phyloP scores from a whole-genome alignment of 2,888 invertebrate species.

The Rotaria sp. region DNA sequence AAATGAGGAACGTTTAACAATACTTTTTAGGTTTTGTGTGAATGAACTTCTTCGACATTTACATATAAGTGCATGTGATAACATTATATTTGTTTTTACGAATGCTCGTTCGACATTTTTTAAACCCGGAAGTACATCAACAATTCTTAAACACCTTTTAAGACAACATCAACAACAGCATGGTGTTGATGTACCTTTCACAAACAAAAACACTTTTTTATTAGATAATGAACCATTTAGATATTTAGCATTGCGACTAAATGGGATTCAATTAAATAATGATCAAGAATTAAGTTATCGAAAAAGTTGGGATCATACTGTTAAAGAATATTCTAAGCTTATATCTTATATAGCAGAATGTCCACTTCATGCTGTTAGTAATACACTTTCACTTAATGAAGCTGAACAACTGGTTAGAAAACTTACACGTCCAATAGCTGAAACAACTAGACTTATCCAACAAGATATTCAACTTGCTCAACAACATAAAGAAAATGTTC shows the following conservation, averaged over 20 bases:
- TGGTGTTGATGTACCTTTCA: neutral
- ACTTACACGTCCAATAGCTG: neutral
- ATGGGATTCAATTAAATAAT: neutral
- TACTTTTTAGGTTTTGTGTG: too few species aligned
- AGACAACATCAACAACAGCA: too few species aligned
- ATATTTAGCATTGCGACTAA: neutral
- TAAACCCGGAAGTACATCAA: too few species aligned
- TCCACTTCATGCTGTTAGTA: neutral
- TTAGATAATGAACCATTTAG: neutral
- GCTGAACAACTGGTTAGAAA: neutral
- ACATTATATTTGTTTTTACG: too few species aligned
- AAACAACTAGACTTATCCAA: neutral
- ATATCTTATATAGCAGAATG: neutral
- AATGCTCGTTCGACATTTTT: too few species aligned
- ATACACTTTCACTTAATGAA: neutral
- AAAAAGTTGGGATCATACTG: neutral
- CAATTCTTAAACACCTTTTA: too few species aligned
- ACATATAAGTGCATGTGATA: too few species aligned
- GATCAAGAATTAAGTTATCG: neutral
- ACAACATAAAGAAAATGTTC: neutral
- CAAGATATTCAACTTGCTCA: neutral
- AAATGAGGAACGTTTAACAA: too few species aligned
- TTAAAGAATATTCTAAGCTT: neutral
- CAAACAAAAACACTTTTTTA: neutral
- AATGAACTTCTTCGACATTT: too few species aligned